Evolutionary conservation across 2,113 vertebrate species (phyloP), one percentile per base, ranked within the genome.

Genomic region (Caloenas nicobarica): DNA sequence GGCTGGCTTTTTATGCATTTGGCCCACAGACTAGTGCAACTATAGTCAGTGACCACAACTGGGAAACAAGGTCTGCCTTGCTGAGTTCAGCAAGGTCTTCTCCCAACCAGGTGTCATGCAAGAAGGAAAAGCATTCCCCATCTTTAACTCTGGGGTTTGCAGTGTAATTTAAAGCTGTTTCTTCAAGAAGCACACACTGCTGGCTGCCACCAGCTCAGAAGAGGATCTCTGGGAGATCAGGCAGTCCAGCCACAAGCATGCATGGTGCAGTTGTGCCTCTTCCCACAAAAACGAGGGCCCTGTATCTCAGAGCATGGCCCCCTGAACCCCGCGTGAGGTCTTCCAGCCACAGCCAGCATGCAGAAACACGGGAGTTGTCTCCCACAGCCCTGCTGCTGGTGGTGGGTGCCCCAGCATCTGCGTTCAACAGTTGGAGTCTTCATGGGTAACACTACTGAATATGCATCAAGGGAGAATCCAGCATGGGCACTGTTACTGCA

Each of bases 321-420:
- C 3, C 48, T 33, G 50, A 82, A 13, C 19, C 48, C 38, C 48
- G 11, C 0, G 0, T 33, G 38, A 79, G 21, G 15, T 79, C 40
- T 28, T 88, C 29, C 68, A 38, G 29, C 13, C 3, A 2, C 3
- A 2, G 36, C 16, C 69, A 51, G 28, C 7, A 34, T 0, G 1
- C n/a, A 61, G 62, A 77, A 72, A 73, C 0, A 1, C 29, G 56
- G 24, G 11, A 38, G 8, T 7, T 33, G 29, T 10, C 15, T 13
- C 40, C 56, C 1, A 0, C 2, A 46, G 36, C 50, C 42, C 46
- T 50, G 53, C 60, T n/a, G 61, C 40, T 42, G 28, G 14, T 46
- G 51, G 16, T 29, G 51, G 12, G 17, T 73, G 50, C 24, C 46
- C 53, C 72, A 73, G 34, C 44, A 58, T 5, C 58, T 18, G 5